phyloP scores from a whole-genome alignment of 2,113 vertebrate species.

The Hypocryptadius cinnamomeus region DNA sequence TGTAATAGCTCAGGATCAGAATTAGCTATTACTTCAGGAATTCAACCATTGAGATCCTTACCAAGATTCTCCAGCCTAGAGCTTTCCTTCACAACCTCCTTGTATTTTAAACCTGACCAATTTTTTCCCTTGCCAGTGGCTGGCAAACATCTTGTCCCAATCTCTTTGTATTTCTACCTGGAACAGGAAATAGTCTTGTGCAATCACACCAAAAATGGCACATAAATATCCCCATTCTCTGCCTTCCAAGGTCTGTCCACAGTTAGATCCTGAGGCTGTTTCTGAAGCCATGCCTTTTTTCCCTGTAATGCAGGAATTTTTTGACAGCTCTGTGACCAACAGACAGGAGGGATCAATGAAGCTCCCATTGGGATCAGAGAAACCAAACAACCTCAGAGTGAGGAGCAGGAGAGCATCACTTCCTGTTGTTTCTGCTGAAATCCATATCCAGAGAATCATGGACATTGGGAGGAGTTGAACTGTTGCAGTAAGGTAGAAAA shows the following conservation, averaged over 20 bases:
- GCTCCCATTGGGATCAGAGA: neutral
- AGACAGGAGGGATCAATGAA: neutral
- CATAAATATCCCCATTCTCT: neutral
- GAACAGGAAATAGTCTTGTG: neutral
- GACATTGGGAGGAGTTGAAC: neutral
- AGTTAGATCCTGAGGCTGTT: neutral
- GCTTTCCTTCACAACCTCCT: neutral
- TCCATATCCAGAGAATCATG: neutral
- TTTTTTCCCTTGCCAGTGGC: neutral
- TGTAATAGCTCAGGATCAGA: neutral
- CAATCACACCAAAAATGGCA: neutral
- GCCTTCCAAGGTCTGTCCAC: neutral
- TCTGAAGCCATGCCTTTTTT: neutral
- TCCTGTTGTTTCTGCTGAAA: neutral
- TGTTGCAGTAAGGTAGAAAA: neutral
- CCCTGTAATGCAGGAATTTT: neutral
- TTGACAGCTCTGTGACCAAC: fast-evolving
- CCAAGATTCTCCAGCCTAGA: neutral
- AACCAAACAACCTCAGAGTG: neutral
- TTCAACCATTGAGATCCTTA: neutral
- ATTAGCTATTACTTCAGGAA: neutral
- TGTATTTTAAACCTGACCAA: neutral
- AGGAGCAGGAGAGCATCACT: neutral
- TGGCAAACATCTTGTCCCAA: neutral
- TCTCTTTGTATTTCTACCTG: neutral